phyloP scores from a whole-genome alignment of 2,113 vertebrate genomes.

The Ceyx melanurus region DNA sequence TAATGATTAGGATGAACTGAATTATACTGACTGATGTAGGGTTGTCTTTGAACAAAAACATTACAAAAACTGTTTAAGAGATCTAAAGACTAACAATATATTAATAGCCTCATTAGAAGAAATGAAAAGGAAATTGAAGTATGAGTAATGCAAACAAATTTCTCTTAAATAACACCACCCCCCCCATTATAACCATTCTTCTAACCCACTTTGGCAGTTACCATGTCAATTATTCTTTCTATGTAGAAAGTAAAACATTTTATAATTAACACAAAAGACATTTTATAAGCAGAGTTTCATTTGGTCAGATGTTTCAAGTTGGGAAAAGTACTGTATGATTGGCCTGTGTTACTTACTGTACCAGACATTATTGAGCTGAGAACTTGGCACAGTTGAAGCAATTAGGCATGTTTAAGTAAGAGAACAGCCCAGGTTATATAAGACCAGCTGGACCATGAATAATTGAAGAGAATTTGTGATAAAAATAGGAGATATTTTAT shows the following conservation, averaged over 20 bases:
- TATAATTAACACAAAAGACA: not conserved
- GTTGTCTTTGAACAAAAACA: constrained; percentile 40
- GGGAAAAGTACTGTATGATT: not conserved
- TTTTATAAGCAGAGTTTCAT: not conserved
- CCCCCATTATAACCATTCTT: not conserved
- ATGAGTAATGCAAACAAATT: constrained; percentile 39
- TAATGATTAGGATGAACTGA: not conserved
- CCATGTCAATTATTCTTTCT: not conserved
- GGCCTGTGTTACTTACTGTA: not conserved
- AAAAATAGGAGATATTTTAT: not conserved
- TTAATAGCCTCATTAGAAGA: constrained; percentile 1
- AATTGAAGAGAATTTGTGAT: not conserved
- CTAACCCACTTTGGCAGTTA: not conserved
- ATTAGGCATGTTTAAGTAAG: not conserved
- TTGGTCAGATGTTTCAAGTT: not conserved
- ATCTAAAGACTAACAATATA: constrained; percentile 19
- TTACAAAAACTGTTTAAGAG: not conserved
- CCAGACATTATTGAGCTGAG: not conserved
- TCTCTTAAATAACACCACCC: not conserved
- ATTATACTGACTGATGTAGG: not conserved
- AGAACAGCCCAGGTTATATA: not conserved
- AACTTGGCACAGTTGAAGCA: not conserved
- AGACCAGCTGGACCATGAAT: not conserved
- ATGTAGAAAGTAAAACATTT: not conserved
- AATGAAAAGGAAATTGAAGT: constrained; percentile 29